Evolutionary conservation across 2,113 vertebrate species (phyloP), one percentile per base, ranked within the genome.

Genomic region (Brevimyrus niger): DNA sequence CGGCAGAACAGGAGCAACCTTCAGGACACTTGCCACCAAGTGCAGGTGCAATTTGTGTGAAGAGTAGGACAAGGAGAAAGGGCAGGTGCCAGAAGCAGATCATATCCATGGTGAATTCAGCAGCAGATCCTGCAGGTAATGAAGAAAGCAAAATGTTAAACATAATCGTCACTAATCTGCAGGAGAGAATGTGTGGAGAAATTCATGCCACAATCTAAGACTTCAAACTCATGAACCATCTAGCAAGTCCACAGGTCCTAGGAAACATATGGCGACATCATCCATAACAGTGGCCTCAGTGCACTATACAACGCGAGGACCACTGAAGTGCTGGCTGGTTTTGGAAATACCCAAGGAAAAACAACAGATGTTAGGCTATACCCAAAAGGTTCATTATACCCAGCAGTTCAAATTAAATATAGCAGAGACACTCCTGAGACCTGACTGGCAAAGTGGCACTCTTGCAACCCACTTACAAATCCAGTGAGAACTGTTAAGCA

Each of bases 11-110:
- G 58, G 88, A 35, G 90, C 96, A 96, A 86, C 91, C 92, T 19
- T 91, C 89, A 21, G 95, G 96, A 90, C 96, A 96, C 58, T 92
- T 23, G 2, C 89, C 90, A 89, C 93, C 92, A 88, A 91, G 83
- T 80, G 91, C 53, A 27, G 89, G 91, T 58, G 91, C 90, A 8
- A 92, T 91, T 50, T 92, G 85, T 13, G 93, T 90, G n/a, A 95
- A 88, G 65, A 89, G 88, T 58, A 92, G 91, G 90, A 95, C 91
- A 87, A 88, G 91, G 90, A 87, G 50, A 93, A 95, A 95, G 93
- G 94, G 0, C 88, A 93, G 5, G 31, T 92, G 90, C 8, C 92
- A 51, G 90, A 13, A 90, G 46, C 85, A 23, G 21, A 48, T 93
- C 55, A 93, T 88, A 87, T 92, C 88, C 46, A 89, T 51, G 31